phyloP scores from a whole-genome alignment of 2,113 vertebrate species.

The Tringa solitaria region DNA sequence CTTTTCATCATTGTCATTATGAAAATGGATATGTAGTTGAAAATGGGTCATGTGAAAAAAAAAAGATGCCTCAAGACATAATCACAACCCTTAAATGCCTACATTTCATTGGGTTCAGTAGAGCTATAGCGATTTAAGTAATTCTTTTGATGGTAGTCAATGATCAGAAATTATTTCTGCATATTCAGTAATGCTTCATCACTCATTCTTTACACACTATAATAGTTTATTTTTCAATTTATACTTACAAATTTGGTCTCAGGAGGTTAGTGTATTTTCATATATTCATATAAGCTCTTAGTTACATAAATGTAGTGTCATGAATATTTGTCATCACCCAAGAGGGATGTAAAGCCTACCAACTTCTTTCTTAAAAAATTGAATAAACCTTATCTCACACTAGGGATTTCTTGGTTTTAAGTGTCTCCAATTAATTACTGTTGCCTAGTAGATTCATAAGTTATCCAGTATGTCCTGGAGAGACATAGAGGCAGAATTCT shows the following conservation, averaged over 20 bases:
- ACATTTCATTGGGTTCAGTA: neutral
- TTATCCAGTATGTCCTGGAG: neutral
- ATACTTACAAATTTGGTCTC: neutral
- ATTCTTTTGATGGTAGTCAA: neutral
- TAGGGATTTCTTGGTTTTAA: slow-evolving; percentile 21
- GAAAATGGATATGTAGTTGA: slow-evolving; percentile 11
- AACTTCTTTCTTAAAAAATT: neutral
- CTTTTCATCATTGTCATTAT: neutral
- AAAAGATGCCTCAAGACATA: neutral
- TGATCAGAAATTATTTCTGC: neutral
- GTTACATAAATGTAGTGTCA: neutral
- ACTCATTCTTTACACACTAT: neutral
- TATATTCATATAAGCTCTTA: neutral
- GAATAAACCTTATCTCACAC: slow-evolving; percentile 36
- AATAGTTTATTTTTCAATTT: slow-evolving; percentile 2
- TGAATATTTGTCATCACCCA: neutral
- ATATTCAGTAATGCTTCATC: neutral
- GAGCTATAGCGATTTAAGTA: neutral
- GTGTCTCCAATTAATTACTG: slow-evolving; percentile 56
- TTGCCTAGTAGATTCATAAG: slow-evolving; percentile 19
- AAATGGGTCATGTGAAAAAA: neutral
- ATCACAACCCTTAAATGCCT: neutral
- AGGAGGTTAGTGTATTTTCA: neutral
- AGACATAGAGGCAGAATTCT: neutral
- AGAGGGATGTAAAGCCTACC: neutral